These are phyloP conservation scores for Euclidia mi DNA, from an alignment of 2,888 invertebrate species.

Conservation along the genomic window DNA sequence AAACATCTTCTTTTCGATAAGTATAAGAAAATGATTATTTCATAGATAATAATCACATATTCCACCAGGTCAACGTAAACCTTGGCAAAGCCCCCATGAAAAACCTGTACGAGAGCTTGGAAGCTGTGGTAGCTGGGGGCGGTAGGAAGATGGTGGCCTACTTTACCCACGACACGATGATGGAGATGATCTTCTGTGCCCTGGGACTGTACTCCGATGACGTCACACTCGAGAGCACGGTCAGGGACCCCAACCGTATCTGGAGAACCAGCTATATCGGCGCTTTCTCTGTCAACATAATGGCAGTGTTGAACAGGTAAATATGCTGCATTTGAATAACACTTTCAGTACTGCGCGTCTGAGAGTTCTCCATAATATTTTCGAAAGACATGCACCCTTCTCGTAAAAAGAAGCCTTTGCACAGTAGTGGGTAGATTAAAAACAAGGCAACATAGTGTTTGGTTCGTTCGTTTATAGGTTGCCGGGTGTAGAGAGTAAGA, in stretches of 20 bases:
- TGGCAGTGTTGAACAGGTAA: slow-evolving; percentile 93
- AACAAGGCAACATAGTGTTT: no score
- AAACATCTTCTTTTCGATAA: no score
- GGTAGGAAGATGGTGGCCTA: slow-evolving; percentile 90
- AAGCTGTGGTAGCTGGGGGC: slow-evolving; percentile 59
- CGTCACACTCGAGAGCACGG: slow-evolving; percentile 86
- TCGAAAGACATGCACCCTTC: no score
- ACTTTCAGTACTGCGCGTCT: no score
- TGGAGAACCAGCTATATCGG: slow-evolving; percentile 92
- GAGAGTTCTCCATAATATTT: no score
- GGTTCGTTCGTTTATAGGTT: no score
- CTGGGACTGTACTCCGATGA: slow-evolving; percentile 92
- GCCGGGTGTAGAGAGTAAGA: no score
- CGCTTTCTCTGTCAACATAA: slow-evolving; percentile 93
- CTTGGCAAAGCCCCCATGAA: slow-evolving; percentile 92
- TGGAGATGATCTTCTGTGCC: slow-evolving; percentile 91
- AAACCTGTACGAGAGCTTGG: slow-evolving; percentile 91
- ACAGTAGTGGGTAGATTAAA: no score
- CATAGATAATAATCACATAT: not conserved
- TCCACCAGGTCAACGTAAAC: slow-evolving; percentile 88
- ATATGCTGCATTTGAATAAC: no score
- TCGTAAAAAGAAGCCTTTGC: no score
- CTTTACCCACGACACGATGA: slow-evolving; percentile 92
- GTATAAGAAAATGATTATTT: no score
- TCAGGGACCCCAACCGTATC: slow-evolving; percentile 88